Evolutionary conservation across 1,140 invertebrate species (phyloP).

Genomic region (Maconellicoccus hirsutus): DNA sequence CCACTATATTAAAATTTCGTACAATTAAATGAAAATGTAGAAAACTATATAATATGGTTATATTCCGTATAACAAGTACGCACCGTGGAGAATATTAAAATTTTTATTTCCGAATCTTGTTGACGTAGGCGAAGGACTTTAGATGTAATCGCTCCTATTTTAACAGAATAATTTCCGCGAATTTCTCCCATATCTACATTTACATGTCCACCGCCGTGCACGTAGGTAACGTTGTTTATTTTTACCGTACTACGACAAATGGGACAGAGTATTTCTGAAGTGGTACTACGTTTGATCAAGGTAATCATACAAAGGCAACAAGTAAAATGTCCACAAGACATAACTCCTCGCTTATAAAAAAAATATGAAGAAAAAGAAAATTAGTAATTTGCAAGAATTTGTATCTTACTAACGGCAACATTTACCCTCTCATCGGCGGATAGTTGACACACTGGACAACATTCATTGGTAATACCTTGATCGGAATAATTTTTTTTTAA

Average conservation of each 20-base stretch:
- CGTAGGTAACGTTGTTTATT: slow-evolving; percentile 45
- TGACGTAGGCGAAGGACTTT: slow-evolving; percentile 47
- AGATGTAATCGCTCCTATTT: slow-evolving; percentile 54
- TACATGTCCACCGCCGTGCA: slow-evolving; percentile 37
- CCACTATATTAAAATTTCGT: too few species aligned
- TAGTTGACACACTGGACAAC: slow-evolving; percentile 57
- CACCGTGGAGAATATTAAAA: slow-evolving; percentile 59
- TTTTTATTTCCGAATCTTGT: slow-evolving; percentile 47
- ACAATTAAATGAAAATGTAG: too few species aligned
- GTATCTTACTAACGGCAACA: not conserved
- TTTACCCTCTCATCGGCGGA: slow-evolving; percentile 25
- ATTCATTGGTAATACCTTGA: slow-evolving; percentile 32
- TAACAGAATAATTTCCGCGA: slow-evolving; percentile 53
- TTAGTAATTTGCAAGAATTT: not conserved
- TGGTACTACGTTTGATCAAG: slow-evolving; percentile 28
- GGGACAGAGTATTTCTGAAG: slow-evolving; percentile 40
- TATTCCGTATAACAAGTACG: slow-evolving; percentile 27
- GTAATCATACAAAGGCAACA: slow-evolving; percentile 49
- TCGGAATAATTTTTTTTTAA: slow-evolving; percentile 33
- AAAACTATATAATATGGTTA: not conserved
- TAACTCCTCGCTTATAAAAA: slow-evolving; percentile 47
- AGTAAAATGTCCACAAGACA: slow-evolving; percentile 55
- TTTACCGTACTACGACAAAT: slow-evolving; percentile 49
- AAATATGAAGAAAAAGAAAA: not conserved
- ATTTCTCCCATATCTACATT: slow-evolving; percentile 29